Evolutionary conservation across 2,888 invertebrate genomes (phyloP), one percentile per base, ranked within the genome.

Genomic region (Clusia tigrina): DNA sequence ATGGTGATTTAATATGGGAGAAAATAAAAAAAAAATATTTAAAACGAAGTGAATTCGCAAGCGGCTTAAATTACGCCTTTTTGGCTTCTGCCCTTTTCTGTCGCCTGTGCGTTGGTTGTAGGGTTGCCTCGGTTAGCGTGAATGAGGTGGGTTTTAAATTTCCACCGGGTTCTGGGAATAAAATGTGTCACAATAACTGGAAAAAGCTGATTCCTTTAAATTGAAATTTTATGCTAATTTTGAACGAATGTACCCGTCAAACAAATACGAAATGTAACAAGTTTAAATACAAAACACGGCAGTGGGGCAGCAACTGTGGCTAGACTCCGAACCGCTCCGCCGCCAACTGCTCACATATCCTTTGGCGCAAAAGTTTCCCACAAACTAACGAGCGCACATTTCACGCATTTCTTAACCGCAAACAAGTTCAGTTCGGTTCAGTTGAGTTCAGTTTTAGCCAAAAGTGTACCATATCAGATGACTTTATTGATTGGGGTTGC

Each of bases 1-100:
- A 75, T 75, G 74, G 71, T 67, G 76, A 75, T 75, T 73, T 72
- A 73, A 75, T 66, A 65, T 54, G 6, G 12, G 32, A 32, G 32
- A 20, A 3, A 42, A 15, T 42, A 42, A n/a, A 42, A 42, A 32
- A n/a, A 42, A 6, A 42, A n/a, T n/a, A 42, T 3, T 3, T 3
- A 42, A n/a, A 42, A 48, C 9, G 22, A 22, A 48, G 22, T 20
- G 12, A 42, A 42, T 6, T n/a, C 12, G n/a, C 12, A 15, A 42
- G 22, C 48, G 22, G 48, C 48, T 48, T 20, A 18, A 48, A 48
- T 48, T 48, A 48, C 48, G 22, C 18, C 22, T 48, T 48, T 18
- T 22, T 48, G 20, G 3, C 42, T 3, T 6, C 3, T 6, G 42
- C 3, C 18, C 15, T 22, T 22, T 22, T 18, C 22, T 48, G 5